Evolutionary conservation across 2,113 vertebrate genomes (phyloP).

Genomic region (Sceloporus tristichus): DNA sequence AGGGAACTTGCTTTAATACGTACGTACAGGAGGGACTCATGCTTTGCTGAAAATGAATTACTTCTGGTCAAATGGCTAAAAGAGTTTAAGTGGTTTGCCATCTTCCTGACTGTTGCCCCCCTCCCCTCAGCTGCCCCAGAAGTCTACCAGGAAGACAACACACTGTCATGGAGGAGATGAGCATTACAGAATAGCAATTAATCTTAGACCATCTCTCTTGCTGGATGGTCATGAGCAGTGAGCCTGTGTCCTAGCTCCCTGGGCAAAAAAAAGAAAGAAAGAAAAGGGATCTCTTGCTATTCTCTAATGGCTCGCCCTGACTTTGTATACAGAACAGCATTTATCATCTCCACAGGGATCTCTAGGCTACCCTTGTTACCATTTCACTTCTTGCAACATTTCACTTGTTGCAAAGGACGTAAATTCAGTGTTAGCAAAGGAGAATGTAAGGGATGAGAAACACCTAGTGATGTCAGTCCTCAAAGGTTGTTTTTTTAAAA

Average conservation of each 20-base stretch:
- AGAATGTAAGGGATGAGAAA: background rate
- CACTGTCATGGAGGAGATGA: conserved; percentile 7
- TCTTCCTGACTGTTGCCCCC: conserved; percentile 2
- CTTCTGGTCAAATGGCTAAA: conserved; percentile 28
- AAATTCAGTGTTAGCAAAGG: background rate
- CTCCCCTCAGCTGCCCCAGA: background rate
- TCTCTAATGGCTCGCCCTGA: accelerated
- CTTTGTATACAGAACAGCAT: accelerated
- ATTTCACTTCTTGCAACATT: background rate
- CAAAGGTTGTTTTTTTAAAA: too few species aligned
- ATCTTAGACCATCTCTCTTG: conserved; percentile 4
- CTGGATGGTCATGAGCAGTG: conserved; percentile 13
- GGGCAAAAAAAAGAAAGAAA: background rate
- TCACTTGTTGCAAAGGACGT: background rate
- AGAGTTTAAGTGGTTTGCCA: conserved; percentile 29
- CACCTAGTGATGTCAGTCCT: background rate
- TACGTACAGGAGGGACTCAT: conserved; percentile 10
- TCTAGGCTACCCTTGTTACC: background rate
- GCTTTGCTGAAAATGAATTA: conserved; percentile 31
- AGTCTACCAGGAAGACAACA: background rate
- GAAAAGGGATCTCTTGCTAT: background rate
- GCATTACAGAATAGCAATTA: conserved; percentile 9
- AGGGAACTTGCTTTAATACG: background rate
- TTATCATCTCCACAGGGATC: conserved; percentile 24
- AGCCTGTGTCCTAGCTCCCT: background rate